These are phyloP conservation scores for Cheilosia vulpina DNA, from an alignment of 2,888 invertebrate genomes.

Conservation along the genomic window DNA sequence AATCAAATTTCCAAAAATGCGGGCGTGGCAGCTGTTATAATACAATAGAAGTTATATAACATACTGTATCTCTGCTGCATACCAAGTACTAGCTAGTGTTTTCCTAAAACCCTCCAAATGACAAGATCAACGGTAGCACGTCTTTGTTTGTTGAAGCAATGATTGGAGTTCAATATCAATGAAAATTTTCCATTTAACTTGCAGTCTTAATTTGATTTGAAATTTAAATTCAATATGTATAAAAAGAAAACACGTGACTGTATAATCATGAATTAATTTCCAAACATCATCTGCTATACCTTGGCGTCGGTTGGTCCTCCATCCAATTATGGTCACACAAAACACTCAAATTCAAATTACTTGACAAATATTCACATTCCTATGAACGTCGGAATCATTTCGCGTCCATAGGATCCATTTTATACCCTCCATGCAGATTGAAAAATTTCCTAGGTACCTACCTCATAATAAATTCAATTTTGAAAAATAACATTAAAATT, in stretches of 20 bases:
- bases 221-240: too few relatives aligned
- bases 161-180: too few relatives aligned
- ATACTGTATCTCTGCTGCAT: too few relatives aligned
- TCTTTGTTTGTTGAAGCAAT: too few relatives aligned
- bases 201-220: too few relatives aligned
- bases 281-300: not conserved
- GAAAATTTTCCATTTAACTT: too few relatives aligned
- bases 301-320: not conserved
- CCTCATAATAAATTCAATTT: constrained; percentile 70
- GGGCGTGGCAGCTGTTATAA: too few relatives aligned
- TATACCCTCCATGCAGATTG: constrained; percentile 35
- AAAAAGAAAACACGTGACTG: not conserved
- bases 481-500: constrained; percentile 66
- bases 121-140: too few relatives aligned
- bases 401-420: not conserved
- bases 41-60: too few relatives aligned
- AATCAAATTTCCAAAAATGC: too few relatives aligned
- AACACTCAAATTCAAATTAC: constrained; percentile 10
- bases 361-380: constrained; percentile 26
- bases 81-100: too few relatives aligned
- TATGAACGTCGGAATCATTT: constrained; percentile 8
- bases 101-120: too few relatives aligned
- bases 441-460: constrained; percentile 23
- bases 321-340: constrained; percentile 1
- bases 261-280: not conserved